Evolutionary conservation across 2,113 vertebrate genomes (phyloP), one percentile per base, ranked within the genome.

Genomic region (Carlito syrichta): DNA sequence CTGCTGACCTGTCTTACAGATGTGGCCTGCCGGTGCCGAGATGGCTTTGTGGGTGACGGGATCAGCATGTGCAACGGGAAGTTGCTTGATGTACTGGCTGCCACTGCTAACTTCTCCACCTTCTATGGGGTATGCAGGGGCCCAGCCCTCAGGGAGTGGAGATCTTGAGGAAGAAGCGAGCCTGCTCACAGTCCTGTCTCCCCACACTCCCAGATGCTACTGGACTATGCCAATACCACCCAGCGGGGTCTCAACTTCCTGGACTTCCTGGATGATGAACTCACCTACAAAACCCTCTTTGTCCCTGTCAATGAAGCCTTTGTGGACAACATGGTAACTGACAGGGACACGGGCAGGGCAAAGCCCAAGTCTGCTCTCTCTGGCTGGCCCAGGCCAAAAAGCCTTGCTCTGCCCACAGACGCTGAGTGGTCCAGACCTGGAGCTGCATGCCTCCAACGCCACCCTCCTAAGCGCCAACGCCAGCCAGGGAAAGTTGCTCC

Each of bases 281-380:
- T 97, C 0, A 96, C 99, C 62, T 99, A 98, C 48, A 99, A 99
- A 97, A 99, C 99, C 0, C 98, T 99, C 73, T 99, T 99, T 62
- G 99, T 99, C 45, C 99, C 99, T 35, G 98, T 99, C 87, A 99
- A 99, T 0, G 97, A 98, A 23, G 99, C 99, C 90, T 99, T 99
- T 58, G 2, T 86, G 14, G 97, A 94, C 35, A 99, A 99, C 89
- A 97, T 99, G 98, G 99, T 99, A 98, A 89, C 23, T 7, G 97
- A 96, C 6, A 48, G 77, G 76, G 74, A 4, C 1, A 0, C 25
- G 62, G 40, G 40, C 12, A 58, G 20, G 23, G n/a, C 48, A 27
- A 40, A 58, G 43, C 7, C 22, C 0, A 0, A 3, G 3, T 5
- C 68, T 4, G 73, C 35, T 20, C 1, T 6, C 48, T 85, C 43